Percentiles rank a stretch among this genome's conserved stretches.
Evolutionary conservation across 2,797 vertebrate genomes (phyloP).

Genomic region (Enteromius anoplus): DNA sequence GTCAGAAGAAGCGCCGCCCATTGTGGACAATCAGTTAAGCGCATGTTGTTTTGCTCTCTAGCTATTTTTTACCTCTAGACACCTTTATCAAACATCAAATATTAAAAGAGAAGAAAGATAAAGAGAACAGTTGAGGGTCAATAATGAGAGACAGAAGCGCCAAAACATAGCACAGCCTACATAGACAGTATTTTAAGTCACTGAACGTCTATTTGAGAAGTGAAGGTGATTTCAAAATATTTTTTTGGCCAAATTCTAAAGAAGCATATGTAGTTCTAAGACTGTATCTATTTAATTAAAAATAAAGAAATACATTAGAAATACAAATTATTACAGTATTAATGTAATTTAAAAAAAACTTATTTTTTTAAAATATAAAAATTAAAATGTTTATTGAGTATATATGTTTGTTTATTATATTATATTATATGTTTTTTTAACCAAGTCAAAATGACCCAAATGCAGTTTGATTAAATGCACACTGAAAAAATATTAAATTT

Average conservation of each 20-base stretch:
- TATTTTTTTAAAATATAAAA: too few relatives aligned
- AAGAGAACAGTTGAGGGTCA: not conserved
- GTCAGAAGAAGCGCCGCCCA: slow-evolving; percentile 36
- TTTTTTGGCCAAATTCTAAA: not conserved
- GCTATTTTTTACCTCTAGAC: slow-evolving; percentile 4
- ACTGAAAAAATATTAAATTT: too few relatives aligned
- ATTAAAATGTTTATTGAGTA: too few relatives aligned
- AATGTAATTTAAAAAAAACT: not conserved
- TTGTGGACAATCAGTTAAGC: slow-evolving; percentile 11
- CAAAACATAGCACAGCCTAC: not conserved
- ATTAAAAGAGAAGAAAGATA: slow-evolving; percentile 28
- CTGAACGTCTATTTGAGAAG: not conserved
- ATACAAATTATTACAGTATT: not conserved
- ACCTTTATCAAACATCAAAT: slow-evolving; percentile 56
- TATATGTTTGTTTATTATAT: too few relatives aligned
- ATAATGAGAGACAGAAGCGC: not conserved
- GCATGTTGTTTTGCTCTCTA: not conserved
- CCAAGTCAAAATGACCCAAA: too few relatives aligned
- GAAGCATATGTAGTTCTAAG: too few relatives aligned
- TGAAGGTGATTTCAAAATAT: not conserved
- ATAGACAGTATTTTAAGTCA: slow-evolving; percentile 14
- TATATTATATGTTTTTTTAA: too few relatives aligned
- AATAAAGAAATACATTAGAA: not conserved
- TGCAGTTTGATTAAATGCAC: too few relatives aligned
- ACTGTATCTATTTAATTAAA: not conserved